Percentiles rank a stretch among this genome's conserved stretches.
These are phyloP conservation scores for Meteorus colon DNA, from an alignment of 2,888 invertebrate genomes.

Conservation along the genomic window DNA sequence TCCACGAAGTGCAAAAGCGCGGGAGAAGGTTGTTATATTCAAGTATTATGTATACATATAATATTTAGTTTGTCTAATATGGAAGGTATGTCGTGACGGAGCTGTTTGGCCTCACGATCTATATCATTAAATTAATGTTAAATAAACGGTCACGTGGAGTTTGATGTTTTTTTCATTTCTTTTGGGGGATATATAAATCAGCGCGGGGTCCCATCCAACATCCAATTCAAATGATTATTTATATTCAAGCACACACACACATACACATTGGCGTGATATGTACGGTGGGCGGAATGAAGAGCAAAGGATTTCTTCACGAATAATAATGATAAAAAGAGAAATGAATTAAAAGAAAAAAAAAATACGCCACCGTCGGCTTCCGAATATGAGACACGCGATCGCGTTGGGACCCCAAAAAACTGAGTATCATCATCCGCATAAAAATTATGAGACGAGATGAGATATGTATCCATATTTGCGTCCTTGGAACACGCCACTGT, in stretches of 20 bases:
- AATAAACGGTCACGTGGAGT: conserved; percentile 66
- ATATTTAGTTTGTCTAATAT: conserved; percentile 16
- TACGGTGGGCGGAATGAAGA: conserved; percentile 38
- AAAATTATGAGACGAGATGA: conserved; percentile 24
- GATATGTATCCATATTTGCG: conserved; percentile 17
- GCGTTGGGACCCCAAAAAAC: conserved; percentile 67
- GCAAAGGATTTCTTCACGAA: neutral
- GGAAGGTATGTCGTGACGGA: conserved; percentile 47
- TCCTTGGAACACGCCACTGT: conserved; percentile 37
- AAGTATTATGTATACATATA: conserved; percentile 13
- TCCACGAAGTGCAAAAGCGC: conserved; percentile 57
- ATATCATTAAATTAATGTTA: conserved; percentile 68
- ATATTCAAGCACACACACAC: conserved; percentile 59
- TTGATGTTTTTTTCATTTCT: conserved; percentile 41
- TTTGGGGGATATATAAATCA: conserved; percentile 19
- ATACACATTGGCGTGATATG: neutral
- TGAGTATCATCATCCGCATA: conserved; percentile 41
- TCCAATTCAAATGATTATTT: conserved; percentile 64
- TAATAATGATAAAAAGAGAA: neutral
- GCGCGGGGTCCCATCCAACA: conserved; percentile 34
- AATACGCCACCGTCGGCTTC: conserved; percentile 54
- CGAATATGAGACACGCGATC: conserved; percentile 68
- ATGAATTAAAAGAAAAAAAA: conserved; percentile 40
- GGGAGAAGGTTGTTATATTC: conserved; percentile 21
- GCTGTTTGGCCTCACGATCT: conserved; percentile 49